phyloP scores from a whole-genome alignment of 2,113 vertebrate species.

The Neopipo cinnamomea region DNA sequence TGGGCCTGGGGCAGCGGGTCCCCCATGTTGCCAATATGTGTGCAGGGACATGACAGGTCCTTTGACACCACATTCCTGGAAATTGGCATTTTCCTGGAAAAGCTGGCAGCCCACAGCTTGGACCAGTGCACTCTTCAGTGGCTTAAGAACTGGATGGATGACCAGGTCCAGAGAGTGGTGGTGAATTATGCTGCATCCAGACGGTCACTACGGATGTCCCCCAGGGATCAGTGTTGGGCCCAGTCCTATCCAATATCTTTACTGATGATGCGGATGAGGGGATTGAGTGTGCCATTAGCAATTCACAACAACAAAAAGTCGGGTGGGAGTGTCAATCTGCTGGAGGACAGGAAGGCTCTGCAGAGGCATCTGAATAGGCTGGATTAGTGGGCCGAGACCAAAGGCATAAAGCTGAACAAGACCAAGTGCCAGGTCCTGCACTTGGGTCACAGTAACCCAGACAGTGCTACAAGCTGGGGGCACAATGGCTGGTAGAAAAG shows the following conservation, averaged over 20 bases:
- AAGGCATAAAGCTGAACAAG: not conserved
- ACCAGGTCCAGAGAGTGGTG: too few relatives aligned
- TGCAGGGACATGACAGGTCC: fast-evolving
- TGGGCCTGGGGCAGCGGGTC: too few relatives aligned
- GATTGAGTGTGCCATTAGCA: not conserved
- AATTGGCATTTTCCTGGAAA: not conserved
- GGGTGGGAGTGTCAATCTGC: not conserved
- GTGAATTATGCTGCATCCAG: not conserved
- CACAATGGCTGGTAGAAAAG: not conserved
- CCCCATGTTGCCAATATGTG: fast-evolving
- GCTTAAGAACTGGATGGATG: not conserved
- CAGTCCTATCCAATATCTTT: not conserved
- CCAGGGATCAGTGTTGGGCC: not conserved
- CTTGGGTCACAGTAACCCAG: not conserved
- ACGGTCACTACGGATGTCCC: not conserved
- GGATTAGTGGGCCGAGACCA: not conserved
- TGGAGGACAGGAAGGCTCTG: not conserved
- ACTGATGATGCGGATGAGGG: not conserved
- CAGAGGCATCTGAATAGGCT: not conserved
- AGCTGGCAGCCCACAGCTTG: not conserved
- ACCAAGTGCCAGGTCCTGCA: not conserved
- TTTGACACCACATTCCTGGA: not conserved
- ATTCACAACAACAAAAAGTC: not conserved
- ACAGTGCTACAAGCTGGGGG: not conserved
- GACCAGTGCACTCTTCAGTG: not conserved